Percentiles rank a stretch among this genome's conserved stretches.
phyloP scores from a whole-genome alignment of 2,797 vertebrate species.

The Cynodonichthys magdalenae region DNA sequence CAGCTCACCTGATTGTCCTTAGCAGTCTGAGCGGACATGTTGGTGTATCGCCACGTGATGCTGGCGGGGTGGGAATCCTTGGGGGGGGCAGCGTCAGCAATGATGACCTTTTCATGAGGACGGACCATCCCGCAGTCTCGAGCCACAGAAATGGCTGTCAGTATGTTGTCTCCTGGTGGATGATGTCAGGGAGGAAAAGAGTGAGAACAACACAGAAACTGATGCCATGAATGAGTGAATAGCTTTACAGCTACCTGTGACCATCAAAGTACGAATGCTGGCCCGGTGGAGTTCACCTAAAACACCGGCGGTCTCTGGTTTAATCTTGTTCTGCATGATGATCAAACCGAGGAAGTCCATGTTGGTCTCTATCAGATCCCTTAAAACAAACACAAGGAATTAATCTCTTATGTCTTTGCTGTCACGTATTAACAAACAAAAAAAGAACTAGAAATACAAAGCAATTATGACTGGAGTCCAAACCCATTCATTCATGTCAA shows the following conservation, averaged over 20 bases:
- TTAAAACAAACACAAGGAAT: constrained; percentile 50
- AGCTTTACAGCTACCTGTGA: constrained; percentile 87
- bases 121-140: constrained; percentile 96
- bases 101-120: constrained; percentile 90
- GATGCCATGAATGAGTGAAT: too few species aligned
- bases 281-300: constrained; percentile 89
- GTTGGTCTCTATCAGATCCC: constrained; percentile 92
- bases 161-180: constrained; percentile 94
- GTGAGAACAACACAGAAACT: not conserved
- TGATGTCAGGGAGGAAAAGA: not conserved
- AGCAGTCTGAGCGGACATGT: constrained; percentile 70
- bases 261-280: constrained; percentile 95
- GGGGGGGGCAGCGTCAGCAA: constrained; percentile 91
- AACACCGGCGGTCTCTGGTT: constrained; percentile 90
- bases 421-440: not conserved
- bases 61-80: constrained; percentile 89
- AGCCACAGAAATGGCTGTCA: constrained; percentile 96
- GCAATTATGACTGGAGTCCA: too few species aligned
- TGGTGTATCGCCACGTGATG: constrained; percentile 93
- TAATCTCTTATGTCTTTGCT: not conserved
- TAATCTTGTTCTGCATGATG: constrained; percentile 99
- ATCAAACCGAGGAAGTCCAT: constrained; percentile 97
- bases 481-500: too few species aligned
- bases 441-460: too few species aligned
- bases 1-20: constrained; percentile 67